Conservation (phyloP, 92 coral and sea anemone species). For the Zoanthus gigantus region DNA sequence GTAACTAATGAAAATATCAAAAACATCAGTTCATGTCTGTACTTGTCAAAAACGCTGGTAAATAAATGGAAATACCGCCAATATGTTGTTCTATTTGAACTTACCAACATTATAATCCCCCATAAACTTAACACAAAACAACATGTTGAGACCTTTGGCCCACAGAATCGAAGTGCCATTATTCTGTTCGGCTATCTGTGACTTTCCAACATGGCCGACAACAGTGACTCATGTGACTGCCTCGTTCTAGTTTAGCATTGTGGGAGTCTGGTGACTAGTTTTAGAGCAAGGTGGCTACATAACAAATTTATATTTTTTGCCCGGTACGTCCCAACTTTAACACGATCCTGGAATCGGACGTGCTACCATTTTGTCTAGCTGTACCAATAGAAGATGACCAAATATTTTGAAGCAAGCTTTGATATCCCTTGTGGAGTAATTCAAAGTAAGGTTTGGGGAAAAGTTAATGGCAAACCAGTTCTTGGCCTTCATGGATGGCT, state of each 20-base stretch:
- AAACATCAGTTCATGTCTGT: not conserved
- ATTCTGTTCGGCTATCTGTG: not conserved
- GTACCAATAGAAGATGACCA: not conserved
- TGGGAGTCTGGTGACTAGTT: conserved; percentile 17
- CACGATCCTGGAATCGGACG: not conserved
- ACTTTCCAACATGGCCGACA: conserved; percentile 77
- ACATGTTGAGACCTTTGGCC: conserved; percentile 92
- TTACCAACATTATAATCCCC: conserved; percentile 97
- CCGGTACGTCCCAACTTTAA: no score
- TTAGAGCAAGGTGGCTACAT: not conserved
- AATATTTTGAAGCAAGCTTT: conserved; percentile 50
- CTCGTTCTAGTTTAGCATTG: conserved; percentile 34
- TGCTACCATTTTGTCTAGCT: no score
- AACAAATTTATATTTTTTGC: not conserved
- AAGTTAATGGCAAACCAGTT: conserved; percentile 60
- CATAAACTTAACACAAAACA: conserved; percentile 95
- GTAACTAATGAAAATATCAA: conserved; percentile 60
- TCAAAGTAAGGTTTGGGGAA: conserved; percentile 79
- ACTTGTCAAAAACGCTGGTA: not conserved
- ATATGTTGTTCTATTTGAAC: conserved; percentile 17
- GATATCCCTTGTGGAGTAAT: conserved; percentile 82
- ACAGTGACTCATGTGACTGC: conserved; percentile 65
- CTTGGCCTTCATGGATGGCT: conserved; percentile 86
- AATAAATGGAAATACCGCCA: not conserved
- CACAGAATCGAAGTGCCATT: conserved; percentile 80